phyloP scores from a whole-genome alignment of 2,113 vertebrate genomes.

The Empidonax alnorum region DNA sequence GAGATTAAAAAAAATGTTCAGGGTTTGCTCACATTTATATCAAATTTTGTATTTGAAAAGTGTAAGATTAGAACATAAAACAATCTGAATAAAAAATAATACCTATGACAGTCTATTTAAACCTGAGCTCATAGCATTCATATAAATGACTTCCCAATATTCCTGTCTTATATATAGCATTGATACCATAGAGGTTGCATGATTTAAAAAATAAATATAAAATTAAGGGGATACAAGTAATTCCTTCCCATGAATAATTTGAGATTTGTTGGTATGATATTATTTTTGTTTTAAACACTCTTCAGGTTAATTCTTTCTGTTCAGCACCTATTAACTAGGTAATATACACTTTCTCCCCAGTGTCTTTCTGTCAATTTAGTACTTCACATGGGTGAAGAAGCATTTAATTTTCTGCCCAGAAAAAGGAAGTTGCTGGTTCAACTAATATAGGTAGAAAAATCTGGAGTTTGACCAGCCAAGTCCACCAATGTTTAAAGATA shows the following conservation, averaged over 20 bases:
- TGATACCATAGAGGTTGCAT: not conserved
- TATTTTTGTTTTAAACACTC: not conserved
- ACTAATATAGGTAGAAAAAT: not conserved
- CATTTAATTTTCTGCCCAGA: not conserved
- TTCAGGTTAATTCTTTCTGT: not conserved
- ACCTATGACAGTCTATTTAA: not conserved
- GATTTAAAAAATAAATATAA: not conserved
- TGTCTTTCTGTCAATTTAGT: not conserved
- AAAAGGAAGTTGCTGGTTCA: not conserved
- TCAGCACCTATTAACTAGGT: not conserved
- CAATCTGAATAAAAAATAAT: not conserved
- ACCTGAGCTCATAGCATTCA: not conserved
- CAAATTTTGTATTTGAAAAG: not conserved
- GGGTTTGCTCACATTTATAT: not conserved
- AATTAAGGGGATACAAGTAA: not conserved
- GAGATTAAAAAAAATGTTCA: not conserved
- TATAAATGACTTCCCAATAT: not conserved
- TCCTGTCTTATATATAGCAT: not conserved
- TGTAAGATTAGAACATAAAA: not conserved
- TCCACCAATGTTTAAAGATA: not conserved
- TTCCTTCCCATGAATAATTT: not conserved
- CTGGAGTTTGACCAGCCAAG: not conserved
- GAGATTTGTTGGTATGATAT: not conserved
- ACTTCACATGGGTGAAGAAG: not conserved
- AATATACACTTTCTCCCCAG: not conserved